Evolutionary conservation across 2,113 vertebrate genomes (phyloP), one percentile per base, ranked within the genome.

Genomic region (Scartelaos histophorus): DNA sequence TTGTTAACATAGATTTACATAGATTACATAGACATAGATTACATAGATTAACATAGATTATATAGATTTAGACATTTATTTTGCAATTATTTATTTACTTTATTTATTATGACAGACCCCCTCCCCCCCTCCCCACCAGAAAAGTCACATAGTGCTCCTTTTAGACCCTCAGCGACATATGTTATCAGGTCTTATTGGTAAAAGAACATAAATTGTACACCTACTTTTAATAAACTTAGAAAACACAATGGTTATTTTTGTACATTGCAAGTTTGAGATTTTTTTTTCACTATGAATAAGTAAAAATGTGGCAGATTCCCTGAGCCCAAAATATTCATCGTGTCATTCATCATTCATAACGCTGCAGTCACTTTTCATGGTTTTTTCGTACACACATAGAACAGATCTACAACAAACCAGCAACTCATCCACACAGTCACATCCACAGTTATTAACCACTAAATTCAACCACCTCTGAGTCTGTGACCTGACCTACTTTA

Each of bases 381-480:
- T 61, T 61, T 25, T n/a, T 61, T 13, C 24, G 17, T 17, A 17
- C 7, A 58, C 22, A 25, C 12, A 25, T 16, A 7, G 15, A 29
- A 16, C 25, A 7, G 16, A 15, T 61, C 58, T 15, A 19, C 25
- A 15, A 34, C 24, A 34, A 2, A 15, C 16, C 3, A 5, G 17
- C 61, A 64, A 35, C 19, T 19, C 77, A 67, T 29, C 73, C 64
- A 71, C 78, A 47, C 29, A 29, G 29, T 29, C 29, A 29, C 29
- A 85, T 71, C 68, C 80, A 80, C 1, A 0, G 65, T 49, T 76
- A 68, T 79, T 87, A 74, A 70, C 69, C 74, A 57, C 49, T 74
- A 80, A 82, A 82, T 67, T 51, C 77, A 73, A 57, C 67, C 79
- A 78, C 73, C 84, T 80, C 79, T 74, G 38, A 43, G 10, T 43